Evolutionary conservation across 2,888 invertebrate genomes (phyloP).

Genomic region (Drosophila leonis): DNA sequence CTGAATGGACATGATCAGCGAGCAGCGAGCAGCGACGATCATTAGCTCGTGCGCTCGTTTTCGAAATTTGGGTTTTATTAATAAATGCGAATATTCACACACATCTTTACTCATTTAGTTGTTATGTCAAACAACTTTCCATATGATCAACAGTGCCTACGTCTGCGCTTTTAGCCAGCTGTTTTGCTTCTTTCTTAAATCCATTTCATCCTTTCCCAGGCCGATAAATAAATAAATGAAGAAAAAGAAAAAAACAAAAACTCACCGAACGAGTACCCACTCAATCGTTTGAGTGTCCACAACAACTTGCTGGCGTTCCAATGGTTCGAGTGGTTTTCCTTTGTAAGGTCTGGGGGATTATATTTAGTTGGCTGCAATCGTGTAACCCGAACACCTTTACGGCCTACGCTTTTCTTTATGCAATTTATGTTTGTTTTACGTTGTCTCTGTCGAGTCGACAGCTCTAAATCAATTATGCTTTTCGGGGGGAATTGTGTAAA

Average conservation of each 20-base stretch:
- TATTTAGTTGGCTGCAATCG: conserved; percentile 32
- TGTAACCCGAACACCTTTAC: conserved; percentile 42
- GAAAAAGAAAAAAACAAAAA: conserved; percentile 8
- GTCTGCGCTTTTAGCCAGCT: conserved; percentile 7
- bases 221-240: conserved; percentile 1
- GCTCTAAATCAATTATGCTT: conserved; percentile 69
- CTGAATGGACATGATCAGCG: conserved; percentile 63
- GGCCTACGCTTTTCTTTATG: conserved; percentile 66
- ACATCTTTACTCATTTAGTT: not conserved
- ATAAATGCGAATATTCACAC: conserved; percentile 18
- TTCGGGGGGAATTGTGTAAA: conserved; percentile 44
- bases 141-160: conserved; percentile 15
- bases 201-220: conserved; percentile 20
- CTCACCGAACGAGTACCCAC: conserved; percentile 29
- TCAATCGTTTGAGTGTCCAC: conserved; percentile 33
- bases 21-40: conserved; percentile 24
- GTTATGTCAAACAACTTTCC: conserved; percentile 37
- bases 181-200: conserved; percentile 30
- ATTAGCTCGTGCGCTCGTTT: conserved; percentile 49
- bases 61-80: conserved; percentile 20
- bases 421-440: conserved; percentile 49
- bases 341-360: conserved; percentile 19
- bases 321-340: conserved; percentile 35
- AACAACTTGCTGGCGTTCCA: conserved; percentile 38
- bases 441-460: conserved; percentile 52